phyloP scores from a whole-genome alignment of 2,797 vertebrate species.

The Crenuchus spilurus region DNA sequence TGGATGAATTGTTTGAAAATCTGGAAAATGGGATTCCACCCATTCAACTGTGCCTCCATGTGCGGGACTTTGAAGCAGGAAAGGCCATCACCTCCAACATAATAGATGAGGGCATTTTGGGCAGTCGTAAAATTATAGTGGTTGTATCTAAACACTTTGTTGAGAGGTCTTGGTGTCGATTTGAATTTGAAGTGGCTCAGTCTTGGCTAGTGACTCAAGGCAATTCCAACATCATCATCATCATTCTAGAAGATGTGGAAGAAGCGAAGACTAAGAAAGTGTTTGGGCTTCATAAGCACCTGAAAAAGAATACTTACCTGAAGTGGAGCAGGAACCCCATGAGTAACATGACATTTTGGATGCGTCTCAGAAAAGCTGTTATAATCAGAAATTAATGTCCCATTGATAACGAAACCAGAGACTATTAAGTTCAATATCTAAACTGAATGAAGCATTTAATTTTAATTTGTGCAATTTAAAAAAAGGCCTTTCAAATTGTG shows the following conservation, averaged over 20 bases:
- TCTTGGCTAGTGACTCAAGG: conserved; percentile 79
- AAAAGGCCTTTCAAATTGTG: too few species aligned
- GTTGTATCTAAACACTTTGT: conserved; percentile 65
- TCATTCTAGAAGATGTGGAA: conserved; percentile 74
- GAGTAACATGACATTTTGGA: conserved; percentile 75
- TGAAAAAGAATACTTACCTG: conserved; percentile 80
- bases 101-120: conserved; percentile 80
- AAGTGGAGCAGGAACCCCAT: conserved; percentile 76
- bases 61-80: conserved; percentile 79
- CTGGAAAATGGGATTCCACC: conserved; percentile 75
- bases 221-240: conserved; percentile 76
- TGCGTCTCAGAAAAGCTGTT: conserved; percentile 66
- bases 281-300: conserved; percentile 77
- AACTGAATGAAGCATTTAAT: too few species aligned
- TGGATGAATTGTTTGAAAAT: conserved; percentile 76
- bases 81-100: conserved; percentile 79
- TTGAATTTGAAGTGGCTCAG: conserved; percentile 59
- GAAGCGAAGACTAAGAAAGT: conserved; percentile 69
- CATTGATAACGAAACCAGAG: too few species aligned
- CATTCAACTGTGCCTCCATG: conserved; percentile 79
- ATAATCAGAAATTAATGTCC: conserved; percentile 67
- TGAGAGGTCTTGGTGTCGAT: conserved; percentile 76
- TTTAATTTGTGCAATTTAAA: too few species aligned
- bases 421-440: too few species aligned
- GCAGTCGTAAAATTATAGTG: conserved; percentile 74